A percentile compares a stretch with the other conserved stretches of the same genome.
Evolutionary conservation across 2,113 vertebrate genomes (phyloP).

Genomic region (Chaetodon auriga): DNA sequence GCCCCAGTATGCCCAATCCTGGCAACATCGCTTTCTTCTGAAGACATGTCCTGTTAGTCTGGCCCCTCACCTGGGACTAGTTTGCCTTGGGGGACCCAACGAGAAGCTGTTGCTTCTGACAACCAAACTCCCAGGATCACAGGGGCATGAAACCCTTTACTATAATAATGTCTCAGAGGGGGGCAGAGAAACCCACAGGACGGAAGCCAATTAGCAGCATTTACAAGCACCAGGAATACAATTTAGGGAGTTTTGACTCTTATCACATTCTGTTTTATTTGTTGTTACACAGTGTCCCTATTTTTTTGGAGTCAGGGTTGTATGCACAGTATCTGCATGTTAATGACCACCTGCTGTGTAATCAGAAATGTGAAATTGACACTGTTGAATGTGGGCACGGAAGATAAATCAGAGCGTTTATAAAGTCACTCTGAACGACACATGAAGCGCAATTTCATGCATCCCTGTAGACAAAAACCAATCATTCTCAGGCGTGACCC

Average conservation of each 20-base stretch:
- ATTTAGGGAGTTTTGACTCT: neutral
- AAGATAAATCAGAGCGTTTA: neutral
- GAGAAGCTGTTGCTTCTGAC: constrained; percentile 36
- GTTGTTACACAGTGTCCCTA: too few species aligned
- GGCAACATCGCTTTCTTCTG: neutral
- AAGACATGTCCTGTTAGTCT: neutral
- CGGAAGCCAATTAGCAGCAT: constrained; percentile 20
- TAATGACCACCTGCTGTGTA: neutral
- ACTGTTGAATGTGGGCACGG: neutral
- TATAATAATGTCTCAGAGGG: constrained; percentile 14
- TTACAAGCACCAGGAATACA: neutral
- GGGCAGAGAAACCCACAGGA: neutral
- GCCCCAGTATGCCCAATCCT: neutral
- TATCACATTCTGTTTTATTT: too few species aligned
- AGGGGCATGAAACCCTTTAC: neutral
- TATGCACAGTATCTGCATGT: neutral
- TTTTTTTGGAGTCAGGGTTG: too few species aligned
- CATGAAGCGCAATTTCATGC: neutral
- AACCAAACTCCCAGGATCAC: constrained; percentile 2
- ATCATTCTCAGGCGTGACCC: constrained; percentile 17
- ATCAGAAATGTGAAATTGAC: neutral
- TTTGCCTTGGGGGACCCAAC: neutral
- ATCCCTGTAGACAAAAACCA: neutral
- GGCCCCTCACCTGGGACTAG: constrained; percentile 24
- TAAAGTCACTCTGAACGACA: neutral